Base-by-base conservation (phyloP, 2,797 vertebrate genomes). In the Parotocinclus haroldoi region DNA sequence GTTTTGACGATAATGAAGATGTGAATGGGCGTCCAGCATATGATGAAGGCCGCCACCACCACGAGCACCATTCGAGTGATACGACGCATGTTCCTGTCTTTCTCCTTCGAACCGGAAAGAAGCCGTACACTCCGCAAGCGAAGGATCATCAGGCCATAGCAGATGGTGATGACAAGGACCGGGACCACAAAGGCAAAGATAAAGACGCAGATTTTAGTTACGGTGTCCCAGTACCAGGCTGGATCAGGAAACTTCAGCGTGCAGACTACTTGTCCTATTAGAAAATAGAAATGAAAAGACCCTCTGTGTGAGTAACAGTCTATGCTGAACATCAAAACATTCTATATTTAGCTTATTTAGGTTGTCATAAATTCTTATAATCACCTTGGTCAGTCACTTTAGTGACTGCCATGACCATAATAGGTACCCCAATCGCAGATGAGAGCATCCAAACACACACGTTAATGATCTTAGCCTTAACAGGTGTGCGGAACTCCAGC, bases 11-110 rank as follows among this genome's bases (percentile, higher is more conserved):
- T 96, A 84, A 96, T 94, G 10, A 96, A 97, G 27, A 27, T 27
- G 27, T 27, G 27, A 27, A 27, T 27, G 27, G 27, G 27, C 27
- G 27, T 27, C 27, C 95, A 96, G 80, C 94, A 96, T 86, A 97
- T 83, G 81, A 97, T 93, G 83, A 97, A 97, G 78, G 93, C 94
- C 0, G 94, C 93, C 75, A 97, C 95, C 48, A 97, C 88, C 69
- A 97, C 93, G 69, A 97, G 90, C 71, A 96, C 95, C 94, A 96
- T 96, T 78, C 93, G 92, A 0, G 95, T 96, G 84, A 96, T 96
- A 66, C 94, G 92, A 1, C 93, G 90, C 84, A 96, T 82, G 76
- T 91, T 94, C 37, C 93, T 92, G 67, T 96, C 94, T 77, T 96
- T 96, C 85, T 96, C 93, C 84, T 93, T 94, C 59, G 94, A 96